These are phyloP conservation scores for Manis javanica DNA, from an alignment of 2,797 vertebrate species.

Conservation along the genomic window DNA sequence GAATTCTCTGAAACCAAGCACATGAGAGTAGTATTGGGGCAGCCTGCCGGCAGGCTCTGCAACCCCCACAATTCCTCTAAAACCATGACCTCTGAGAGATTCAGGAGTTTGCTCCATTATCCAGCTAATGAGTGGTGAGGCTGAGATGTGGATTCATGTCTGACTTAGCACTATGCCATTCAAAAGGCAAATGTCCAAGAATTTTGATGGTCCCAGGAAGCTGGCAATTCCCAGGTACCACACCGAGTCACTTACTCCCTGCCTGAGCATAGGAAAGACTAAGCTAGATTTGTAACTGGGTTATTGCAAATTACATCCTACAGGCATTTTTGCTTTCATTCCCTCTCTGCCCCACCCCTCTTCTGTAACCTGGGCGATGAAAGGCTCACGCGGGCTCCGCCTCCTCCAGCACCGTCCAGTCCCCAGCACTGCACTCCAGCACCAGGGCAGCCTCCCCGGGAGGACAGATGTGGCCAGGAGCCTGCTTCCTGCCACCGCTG, in stretches of 20 bases:
- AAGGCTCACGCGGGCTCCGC: not conserved
- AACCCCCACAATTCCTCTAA: not conserved
- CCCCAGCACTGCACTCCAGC: not conserved
- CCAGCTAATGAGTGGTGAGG: not conserved
- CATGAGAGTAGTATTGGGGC: fast-evolving
- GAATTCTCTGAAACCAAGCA: not conserved
- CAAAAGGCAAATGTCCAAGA: not conserved
- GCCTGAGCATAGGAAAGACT: constrained; percentile 50
- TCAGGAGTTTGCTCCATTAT: not conserved
- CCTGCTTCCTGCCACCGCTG: constrained; percentile 26
- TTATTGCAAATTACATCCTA: constrained; percentile 45
- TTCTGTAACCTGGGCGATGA: not conserved
- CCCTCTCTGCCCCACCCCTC: not conserved
- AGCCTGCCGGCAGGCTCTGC: not conserved
- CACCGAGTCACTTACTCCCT: not conserved
- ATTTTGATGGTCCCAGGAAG: not conserved
- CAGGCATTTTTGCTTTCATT: not conserved
- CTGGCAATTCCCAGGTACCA: constrained; percentile 50
- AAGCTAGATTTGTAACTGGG: not conserved
- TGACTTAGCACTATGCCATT: not conserved
- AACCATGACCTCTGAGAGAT: not conserved
- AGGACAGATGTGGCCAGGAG: constrained; percentile 11
- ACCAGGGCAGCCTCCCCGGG: not conserved
- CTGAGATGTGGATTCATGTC: not conserved
- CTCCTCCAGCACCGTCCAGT: not conserved